Conservation (phyloP, 2,888 invertebrate genomes). For the Lasioglossum marginatum region DNA sequence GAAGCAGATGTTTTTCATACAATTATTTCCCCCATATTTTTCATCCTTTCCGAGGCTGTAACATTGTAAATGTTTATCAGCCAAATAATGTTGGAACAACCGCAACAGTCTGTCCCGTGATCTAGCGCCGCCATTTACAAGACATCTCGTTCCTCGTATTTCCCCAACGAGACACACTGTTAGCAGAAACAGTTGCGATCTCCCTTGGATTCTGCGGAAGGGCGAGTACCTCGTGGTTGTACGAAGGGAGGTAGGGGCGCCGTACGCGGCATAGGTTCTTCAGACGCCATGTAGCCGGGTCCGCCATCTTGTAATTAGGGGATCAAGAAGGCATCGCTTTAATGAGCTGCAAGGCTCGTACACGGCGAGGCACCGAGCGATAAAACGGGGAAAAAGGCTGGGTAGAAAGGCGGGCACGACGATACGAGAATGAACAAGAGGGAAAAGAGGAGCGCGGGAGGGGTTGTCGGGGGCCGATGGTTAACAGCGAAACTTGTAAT, state of each 20-base stretch:
- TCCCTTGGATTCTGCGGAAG: neutral
- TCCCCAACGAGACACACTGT: neutral
- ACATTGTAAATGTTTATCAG: neutral
- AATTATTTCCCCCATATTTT: neutral
- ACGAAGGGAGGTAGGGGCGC: slow-evolving; percentile 26
- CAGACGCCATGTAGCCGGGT: slow-evolving; percentile 78
- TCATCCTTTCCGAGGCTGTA: neutral
- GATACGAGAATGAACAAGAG: slow-evolving; percentile 14
- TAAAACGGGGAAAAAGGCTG: slow-evolving; percentile 42
- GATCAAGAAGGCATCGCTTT: slow-evolving; percentile 82
- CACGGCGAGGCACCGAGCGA: slow-evolving; percentile 59
- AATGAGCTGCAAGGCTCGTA: slow-evolving; percentile 80
- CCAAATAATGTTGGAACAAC: neutral
- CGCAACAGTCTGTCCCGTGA: neutral
- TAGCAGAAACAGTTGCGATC: neutral
- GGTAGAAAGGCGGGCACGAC: slow-evolving; percentile 32
- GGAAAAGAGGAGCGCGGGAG: no score
- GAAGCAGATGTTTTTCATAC: neutral
- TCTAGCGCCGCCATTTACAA: neutral
- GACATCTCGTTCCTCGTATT: neutral
- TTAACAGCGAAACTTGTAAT: slow-evolving; percentile 67
- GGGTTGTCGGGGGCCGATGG: slow-evolving; percentile 25
- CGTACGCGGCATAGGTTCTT: slow-evolving; percentile 54
- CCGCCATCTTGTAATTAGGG: slow-evolving; percentile 84
- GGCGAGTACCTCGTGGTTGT: neutral